phyloP scores from a whole-genome alignment of 2,113 vertebrate genomes.

The Oreocharis arfaki region DNA sequence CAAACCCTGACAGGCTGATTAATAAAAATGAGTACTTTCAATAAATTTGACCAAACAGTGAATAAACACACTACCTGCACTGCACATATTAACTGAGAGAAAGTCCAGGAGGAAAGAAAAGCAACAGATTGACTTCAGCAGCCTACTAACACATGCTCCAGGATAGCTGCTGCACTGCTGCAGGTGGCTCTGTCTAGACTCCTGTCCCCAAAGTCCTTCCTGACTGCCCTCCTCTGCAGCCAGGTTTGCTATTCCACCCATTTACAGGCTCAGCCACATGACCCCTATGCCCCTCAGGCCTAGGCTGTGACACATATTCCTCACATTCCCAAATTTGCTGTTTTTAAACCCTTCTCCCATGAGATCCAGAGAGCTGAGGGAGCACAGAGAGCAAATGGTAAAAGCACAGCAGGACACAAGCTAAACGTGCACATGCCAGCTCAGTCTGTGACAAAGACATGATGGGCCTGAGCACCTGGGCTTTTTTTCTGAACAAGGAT shows the following conservation, averaged over 20 bases:
- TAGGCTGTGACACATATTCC: not conserved
- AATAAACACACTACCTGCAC: not conserved
- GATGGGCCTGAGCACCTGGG: not conserved
- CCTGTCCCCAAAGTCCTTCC: not conserved
- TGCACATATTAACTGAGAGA: not conserved
- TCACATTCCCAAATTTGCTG: not conserved
- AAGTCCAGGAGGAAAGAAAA: not conserved
- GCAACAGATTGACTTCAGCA: not conserved
- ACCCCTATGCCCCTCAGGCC: rapidly evolving
- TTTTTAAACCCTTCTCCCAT: not conserved
- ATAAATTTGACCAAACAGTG: not conserved
- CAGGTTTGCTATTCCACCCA: not conserved
- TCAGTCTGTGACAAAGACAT: not conserved
- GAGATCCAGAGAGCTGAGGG: not conserved
- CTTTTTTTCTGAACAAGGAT: not conserved
- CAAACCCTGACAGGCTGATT: not conserved
- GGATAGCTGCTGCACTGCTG: not conserved
- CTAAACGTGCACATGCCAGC: not conserved
- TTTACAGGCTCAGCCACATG: not conserved
- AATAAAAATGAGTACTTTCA: not conserved
- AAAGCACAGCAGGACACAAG: not conserved
- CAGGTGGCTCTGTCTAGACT: not conserved
- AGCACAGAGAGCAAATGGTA: not conserved
- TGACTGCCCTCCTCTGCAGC: not conserved
- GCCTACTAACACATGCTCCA: rapidly evolving